Evolutionary conservation across 2,888 invertebrate genomes (phyloP).

Genomic region (Ceraclea dissimilis): DNA sequence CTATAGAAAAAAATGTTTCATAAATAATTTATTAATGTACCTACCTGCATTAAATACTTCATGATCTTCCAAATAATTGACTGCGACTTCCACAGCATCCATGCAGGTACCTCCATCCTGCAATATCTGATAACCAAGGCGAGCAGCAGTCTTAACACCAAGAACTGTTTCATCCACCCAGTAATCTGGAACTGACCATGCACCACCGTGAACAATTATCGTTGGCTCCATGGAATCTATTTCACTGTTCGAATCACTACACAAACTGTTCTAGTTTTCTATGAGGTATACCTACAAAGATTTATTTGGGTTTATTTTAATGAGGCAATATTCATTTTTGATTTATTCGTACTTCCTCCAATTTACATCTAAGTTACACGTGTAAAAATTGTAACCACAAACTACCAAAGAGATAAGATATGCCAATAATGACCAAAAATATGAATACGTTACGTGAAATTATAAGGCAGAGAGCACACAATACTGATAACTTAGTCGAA

Average conservation of each 20-base stretch:
- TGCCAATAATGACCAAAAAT: too few relatives aligned
- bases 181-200: slow-evolving; percentile 43
- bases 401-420: too few relatives aligned
- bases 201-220: slow-evolving; percentile 53
- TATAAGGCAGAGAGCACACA: too few relatives aligned
- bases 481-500: too few relatives aligned
- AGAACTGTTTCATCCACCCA: slow-evolving; percentile 39
- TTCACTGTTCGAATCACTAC: too few relatives aligned
- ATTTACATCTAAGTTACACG: too few relatives aligned
- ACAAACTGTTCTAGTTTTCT: too few relatives aligned
- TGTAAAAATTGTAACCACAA: too few relatives aligned
- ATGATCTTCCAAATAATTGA: slow-evolving; percentile 47
- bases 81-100: slow-evolving; percentile 49
- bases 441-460: too few relatives aligned
- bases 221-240: slow-evolving; percentile 37
- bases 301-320: neutral
- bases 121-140: slow-evolving; percentile 41
- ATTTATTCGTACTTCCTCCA: too few relatives aligned
- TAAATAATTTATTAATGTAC: too few relatives aligned
- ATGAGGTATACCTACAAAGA: neutral
- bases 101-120: slow-evolving; percentile 34
- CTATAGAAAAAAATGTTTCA: too few relatives aligned
- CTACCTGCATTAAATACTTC: slow-evolving; percentile 47
- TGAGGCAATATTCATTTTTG: neutral
- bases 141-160: slow-evolving; percentile 45